Evolutionary conservation across 1,140 invertebrate genomes (phyloP).

Genomic region (Drosophila hydei): DNA sequence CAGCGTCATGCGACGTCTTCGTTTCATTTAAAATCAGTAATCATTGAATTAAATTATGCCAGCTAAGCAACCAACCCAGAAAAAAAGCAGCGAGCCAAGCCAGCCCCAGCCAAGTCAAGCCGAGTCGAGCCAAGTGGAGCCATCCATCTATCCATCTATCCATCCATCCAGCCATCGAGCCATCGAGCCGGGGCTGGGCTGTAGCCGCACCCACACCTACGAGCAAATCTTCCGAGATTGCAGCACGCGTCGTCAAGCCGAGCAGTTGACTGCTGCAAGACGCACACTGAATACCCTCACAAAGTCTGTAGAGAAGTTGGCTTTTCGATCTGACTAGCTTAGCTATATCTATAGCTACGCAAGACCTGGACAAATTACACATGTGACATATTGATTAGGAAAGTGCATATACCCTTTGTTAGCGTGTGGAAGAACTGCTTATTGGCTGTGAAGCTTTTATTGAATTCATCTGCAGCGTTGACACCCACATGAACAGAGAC

Average conservation of each 20-base stretch:
- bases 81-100: slow-evolving; percentile 12
- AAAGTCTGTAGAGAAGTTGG: no score
- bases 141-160: slow-evolving; percentile 40
- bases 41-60: slow-evolving; percentile 82
- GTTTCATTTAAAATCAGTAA: slow-evolving; percentile 75
- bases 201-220: slow-evolving; percentile 75
- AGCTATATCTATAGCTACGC: no score
- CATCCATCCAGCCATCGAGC: slow-evolving; percentile 15
- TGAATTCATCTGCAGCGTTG: slow-evolving; percentile 63
- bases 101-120: slow-evolving; percentile 11
- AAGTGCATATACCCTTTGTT: background rate
- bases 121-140: slow-evolving; percentile 6
- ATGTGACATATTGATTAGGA: no score
- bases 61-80: slow-evolving; percentile 43
- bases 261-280: slow-evolving; percentile 4
- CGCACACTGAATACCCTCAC: background rate
- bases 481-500: slow-evolving; percentile 58
- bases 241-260: slow-evolving; percentile 65
- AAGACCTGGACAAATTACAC: no score
- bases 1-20: slow-evolving; percentile 58
- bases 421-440: slow-evolving; percentile 36
- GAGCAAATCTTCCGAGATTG: slow-evolving; percentile 39
- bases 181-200: slow-evolving; percentile 40
- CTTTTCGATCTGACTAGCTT: no score
- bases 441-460: slow-evolving; percentile 81